These are phyloP conservation scores for Oedothorax gibbosus DNA, from an alignment of 1,140 invertebrate species.

Conservation along the genomic window DNA sequence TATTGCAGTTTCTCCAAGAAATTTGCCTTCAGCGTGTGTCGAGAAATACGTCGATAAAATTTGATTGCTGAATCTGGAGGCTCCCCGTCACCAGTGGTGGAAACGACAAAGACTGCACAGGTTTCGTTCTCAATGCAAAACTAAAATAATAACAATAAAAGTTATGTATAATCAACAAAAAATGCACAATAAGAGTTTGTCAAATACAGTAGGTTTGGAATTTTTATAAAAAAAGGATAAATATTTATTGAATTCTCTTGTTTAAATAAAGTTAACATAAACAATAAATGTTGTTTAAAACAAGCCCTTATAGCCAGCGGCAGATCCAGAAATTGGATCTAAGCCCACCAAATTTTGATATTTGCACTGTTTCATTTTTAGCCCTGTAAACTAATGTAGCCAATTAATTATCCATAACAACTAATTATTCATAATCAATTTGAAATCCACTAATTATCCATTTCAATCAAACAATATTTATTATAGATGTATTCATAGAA, in stretches of 20 bases:
- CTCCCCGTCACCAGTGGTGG: conserved; percentile 74
- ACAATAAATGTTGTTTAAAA: background rate
- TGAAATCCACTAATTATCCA: no score
- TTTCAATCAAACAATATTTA: no score
- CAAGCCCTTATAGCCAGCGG: no score
- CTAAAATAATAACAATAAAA: conserved; percentile 33
- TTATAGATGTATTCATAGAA: no score
- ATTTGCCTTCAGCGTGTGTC: conserved; percentile 66
- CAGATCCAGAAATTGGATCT: no score
- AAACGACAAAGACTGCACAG: conserved; percentile 69
- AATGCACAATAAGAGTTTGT: background rate
- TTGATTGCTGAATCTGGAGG: conserved; percentile 72
- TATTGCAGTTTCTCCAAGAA: conserved; percentile 69
- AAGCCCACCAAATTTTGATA: no score
- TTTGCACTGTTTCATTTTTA: no score
- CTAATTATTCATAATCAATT: no score
- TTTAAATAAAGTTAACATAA: background rate
- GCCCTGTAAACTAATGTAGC: no score
- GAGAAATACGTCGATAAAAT: conserved; percentile 70
- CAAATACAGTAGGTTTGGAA: no score
- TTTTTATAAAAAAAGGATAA: no score
- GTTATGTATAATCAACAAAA: background rate
- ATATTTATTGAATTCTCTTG: background rate
- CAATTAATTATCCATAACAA: no score
- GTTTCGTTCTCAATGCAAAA: conserved; percentile 54